Conservation (phyloP, 2,888 invertebrate species). For the Cactoblastis cactorum region DNA sequence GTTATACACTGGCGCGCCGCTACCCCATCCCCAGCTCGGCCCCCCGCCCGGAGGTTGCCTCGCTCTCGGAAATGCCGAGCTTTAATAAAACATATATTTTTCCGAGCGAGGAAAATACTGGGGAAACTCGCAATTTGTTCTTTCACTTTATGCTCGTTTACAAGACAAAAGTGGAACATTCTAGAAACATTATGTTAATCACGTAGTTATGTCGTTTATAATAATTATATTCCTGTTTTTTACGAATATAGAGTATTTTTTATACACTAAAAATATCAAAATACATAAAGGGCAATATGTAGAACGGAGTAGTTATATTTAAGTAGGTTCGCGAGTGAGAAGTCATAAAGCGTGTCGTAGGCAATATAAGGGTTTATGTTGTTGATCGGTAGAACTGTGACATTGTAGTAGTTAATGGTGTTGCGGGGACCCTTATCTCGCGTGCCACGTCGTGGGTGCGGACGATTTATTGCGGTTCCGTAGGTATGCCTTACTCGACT, state of each 20-base stretch:
- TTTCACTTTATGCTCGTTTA: slow-evolving; percentile 80
- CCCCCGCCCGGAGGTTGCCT: slow-evolving; percentile 63
- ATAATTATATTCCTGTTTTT: slow-evolving; percentile 39
- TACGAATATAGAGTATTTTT: slow-evolving; percentile 24
- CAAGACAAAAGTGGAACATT: slow-evolving; percentile 80
- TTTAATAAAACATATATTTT: slow-evolving; percentile 80
- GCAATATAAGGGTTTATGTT: slow-evolving; percentile 36
- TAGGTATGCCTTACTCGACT: slow-evolving; percentile 43
- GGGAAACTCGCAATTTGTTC: slow-evolving; percentile 80
- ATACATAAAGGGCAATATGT: slow-evolving; percentile 17
- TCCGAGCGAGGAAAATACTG: slow-evolving; percentile 80
- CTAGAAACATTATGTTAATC: slow-evolving; percentile 78
- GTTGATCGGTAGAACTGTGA: slow-evolving; percentile 51
- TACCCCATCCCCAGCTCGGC: slow-evolving; percentile 46
- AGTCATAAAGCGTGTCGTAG: slow-evolving; percentile 46
- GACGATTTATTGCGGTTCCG: slow-evolving; percentile 62
- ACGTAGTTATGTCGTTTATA: slow-evolving; percentile 67
- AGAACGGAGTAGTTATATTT: slow-evolving; percentile 26
- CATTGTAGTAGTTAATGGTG: slow-evolving; percentile 61
- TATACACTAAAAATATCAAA: too few relatives aligned
- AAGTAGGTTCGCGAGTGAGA: slow-evolving; percentile 36
- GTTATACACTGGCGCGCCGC: slow-evolving; percentile 77
- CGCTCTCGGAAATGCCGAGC: slow-evolving; percentile 79
- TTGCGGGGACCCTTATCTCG: slow-evolving; percentile 67
- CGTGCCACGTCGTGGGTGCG: slow-evolving; percentile 54